These are phyloP conservation scores for Macaria liturata DNA, from an alignment of 2,888 invertebrate species.

Conservation along the genomic window DNA sequence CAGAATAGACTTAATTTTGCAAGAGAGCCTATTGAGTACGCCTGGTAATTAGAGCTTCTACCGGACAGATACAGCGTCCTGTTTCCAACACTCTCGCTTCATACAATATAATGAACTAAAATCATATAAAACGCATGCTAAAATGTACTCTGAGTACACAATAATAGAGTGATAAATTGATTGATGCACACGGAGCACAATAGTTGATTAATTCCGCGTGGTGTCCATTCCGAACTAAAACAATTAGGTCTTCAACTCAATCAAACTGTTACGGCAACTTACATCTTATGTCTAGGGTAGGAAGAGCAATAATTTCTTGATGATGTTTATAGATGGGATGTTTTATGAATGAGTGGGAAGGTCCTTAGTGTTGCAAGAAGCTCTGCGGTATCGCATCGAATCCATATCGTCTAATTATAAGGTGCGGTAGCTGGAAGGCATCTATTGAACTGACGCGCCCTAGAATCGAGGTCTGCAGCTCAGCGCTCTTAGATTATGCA, in stretches of 20 bases:
- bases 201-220: background rate
- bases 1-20: constrained; percentile 59
- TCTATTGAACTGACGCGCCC: constrained; percentile 39
- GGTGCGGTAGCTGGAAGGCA: constrained; percentile 56
- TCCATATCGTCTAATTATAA: constrained; percentile 81
- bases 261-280: constrained; percentile 1
- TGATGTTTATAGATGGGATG: background rate
- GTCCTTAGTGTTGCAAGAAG: constrained; percentile 76
- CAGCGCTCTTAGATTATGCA: constrained; percentile 4
- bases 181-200: background rate
- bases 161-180: constrained; percentile 3
- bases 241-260: constrained; percentile 2
- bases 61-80: constrained; percentile 78
- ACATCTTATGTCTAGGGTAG: background rate
- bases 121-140: background rate
- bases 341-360: constrained; percentile 46
- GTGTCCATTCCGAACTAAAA: background rate
- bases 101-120: constrained; percentile 14
- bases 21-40: constrained; percentile 66
- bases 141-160: background rate
- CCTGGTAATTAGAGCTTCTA: constrained; percentile 77
- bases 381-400: constrained; percentile 75
- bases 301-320: constrained; percentile 5
- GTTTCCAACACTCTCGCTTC: constrained; percentile 65
- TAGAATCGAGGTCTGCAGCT: constrained; percentile 46